Conservation (phyloP, 2,888 invertebrate genomes). For the Saturnia pavonia region DNA sequence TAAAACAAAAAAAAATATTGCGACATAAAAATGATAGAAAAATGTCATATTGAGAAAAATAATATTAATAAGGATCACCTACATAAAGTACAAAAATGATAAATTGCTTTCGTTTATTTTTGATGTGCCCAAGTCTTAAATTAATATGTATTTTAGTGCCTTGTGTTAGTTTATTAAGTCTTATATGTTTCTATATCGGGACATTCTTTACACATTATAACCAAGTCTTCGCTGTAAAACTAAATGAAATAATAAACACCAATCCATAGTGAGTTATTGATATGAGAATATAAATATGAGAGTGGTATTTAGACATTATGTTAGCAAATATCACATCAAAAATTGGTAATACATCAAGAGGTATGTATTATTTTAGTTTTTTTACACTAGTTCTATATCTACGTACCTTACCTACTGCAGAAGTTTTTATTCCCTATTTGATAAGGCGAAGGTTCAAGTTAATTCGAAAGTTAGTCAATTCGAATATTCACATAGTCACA, state of each 20-base stretch:
- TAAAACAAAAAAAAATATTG: too few relatives aligned
- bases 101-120: slow-evolving; percentile 44
- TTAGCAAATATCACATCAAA: too few relatives aligned
- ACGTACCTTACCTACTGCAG: too few relatives aligned
- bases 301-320: too few relatives aligned
- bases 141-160: slow-evolving; percentile 58
- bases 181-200: slow-evolving; percentile 46
- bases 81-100: slow-evolving; percentile 33
- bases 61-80: background rate
- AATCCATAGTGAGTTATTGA: slow-evolving; percentile 3
- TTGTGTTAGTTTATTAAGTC: slow-evolving; percentile 46
- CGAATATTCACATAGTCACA: too few relatives aligned
- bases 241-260: slow-evolving; percentile 35
- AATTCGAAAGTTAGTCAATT: too few relatives aligned
- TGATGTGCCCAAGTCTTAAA: slow-evolving; percentile 53
- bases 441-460: too few relatives aligned
- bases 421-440: too few relatives aligned
- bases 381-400: too few relatives aligned
- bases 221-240: slow-evolving; percentile 38
- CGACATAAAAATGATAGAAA: background rate
- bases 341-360: too few relatives aligned
- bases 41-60: background rate
- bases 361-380: too few relatives aligned
- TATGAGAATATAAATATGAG: background rate
- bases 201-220: slow-evolving; percentile 42